Evolutionary conservation across 2,888 invertebrate species (phyloP).

Genomic region (Acleris laterana): DNA sequence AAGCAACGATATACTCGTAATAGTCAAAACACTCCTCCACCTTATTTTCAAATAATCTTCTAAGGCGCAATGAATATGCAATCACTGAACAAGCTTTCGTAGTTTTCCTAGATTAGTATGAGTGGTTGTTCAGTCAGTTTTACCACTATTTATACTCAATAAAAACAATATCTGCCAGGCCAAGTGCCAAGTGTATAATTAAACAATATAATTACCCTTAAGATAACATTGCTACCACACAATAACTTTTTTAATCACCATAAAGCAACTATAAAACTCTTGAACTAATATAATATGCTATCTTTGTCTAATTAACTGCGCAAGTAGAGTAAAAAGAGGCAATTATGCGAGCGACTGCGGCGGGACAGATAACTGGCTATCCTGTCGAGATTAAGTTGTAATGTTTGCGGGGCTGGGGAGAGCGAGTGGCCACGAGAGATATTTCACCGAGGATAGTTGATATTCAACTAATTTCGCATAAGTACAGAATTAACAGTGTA

Average conservation of each 20-base stretch:
- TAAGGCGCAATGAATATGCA: too few species aligned
- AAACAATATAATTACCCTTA: background rate
- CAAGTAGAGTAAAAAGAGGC: conserved; percentile 46
- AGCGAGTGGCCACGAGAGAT: conserved; percentile 29
- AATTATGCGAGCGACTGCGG: conserved; percentile 59
- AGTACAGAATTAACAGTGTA: too few species aligned
- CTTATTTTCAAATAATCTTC: too few species aligned
- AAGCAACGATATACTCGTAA: too few species aligned
- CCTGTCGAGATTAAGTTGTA: conserved; percentile 72
- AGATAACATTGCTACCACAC: background rate
- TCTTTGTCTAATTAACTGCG: conserved; percentile 7
- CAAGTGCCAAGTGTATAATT: too few species aligned
- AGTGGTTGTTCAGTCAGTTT: too few species aligned
- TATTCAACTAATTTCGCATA: background rate
- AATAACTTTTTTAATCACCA: conserved; percentile 13
- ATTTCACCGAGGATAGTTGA: background rate
- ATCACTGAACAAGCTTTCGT: too few species aligned
- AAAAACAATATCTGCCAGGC: too few species aligned
- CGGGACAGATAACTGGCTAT: conserved; percentile 67
- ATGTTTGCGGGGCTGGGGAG: conserved; percentile 61
- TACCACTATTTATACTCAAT: too few species aligned
- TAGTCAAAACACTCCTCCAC: too few species aligned
- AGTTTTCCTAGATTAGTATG: too few species aligned
- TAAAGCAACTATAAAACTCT: conserved; percentile 7
- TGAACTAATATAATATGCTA: conserved; percentile 12